Percentiles rank a stretch among this genome's conserved stretches.
Conservation (phyloP, 2,113 vertebrate genomes). For the Semnornis frantzii region DNA sequence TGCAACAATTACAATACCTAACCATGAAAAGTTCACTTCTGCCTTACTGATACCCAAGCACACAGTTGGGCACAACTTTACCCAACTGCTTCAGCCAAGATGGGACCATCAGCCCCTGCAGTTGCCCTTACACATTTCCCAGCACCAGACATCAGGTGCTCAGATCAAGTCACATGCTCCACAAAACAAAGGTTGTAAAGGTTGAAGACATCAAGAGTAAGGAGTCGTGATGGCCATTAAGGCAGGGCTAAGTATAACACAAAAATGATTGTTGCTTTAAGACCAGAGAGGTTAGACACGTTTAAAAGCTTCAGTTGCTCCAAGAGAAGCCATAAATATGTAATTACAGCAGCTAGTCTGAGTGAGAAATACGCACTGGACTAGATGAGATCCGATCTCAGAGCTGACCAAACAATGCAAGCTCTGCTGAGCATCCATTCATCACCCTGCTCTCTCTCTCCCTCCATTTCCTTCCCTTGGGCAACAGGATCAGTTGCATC, state of each 20-base stretch:
- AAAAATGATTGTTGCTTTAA: background rate
- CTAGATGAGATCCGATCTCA: background rate
- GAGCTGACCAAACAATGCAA: background rate
- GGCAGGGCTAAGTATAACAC: background rate
- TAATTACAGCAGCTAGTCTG: background rate
- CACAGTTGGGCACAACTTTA: background rate
- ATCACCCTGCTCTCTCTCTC: background rate
- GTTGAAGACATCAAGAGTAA: background rate
- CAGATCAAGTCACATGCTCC: background rate
- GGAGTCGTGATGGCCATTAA: accelerated
- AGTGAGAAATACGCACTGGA: background rate
- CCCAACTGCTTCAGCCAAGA: accelerated
- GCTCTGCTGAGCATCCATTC: accelerated
- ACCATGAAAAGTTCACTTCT: background rate
- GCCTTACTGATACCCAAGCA: background rate
- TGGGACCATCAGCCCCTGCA: background rate
- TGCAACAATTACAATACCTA: background rate
- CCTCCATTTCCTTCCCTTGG: background rate
- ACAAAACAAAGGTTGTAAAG: accelerated
- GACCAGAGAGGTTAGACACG: background rate
- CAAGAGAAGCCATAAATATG: background rate
- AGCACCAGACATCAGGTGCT: background rate
- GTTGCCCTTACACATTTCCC: background rate
- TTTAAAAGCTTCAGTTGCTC: background rate
- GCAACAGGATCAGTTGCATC: accelerated